Base-by-base conservation (phyloP, 1,140 invertebrate species). In the Zophobas atratus region DNA sequence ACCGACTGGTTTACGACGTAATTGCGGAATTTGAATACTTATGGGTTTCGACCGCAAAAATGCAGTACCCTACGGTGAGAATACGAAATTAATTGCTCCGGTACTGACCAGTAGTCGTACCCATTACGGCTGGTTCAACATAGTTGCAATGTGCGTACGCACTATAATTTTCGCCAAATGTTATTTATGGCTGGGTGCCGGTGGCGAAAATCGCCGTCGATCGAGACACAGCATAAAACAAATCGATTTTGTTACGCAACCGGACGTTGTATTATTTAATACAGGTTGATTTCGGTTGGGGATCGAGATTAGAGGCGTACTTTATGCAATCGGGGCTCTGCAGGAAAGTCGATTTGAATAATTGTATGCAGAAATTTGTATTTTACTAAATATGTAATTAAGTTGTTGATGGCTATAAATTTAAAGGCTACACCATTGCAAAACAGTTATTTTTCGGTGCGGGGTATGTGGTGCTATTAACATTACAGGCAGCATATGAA, bases 1-100 rank as follows among this genome's bases (percentile, higher is more conserved):
- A 46, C 6, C 6, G 43, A 46, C 43, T 3, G 3, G 6, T 46
- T 46, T 46, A 46, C 43, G 43, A 71, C 32, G 43, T 49, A 43
- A 71, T 8, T 71, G 70, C 70, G 32, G 33, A 72, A 49, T 49
- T 49, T 72, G 46, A 72, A 72, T 53, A 51, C 20, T 20, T 20
- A 20, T 20, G 20, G 20, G 20, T 20, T 20, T 20, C 20, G 20
- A 20, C 20, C 20, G 20, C 20, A 20, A 20, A 20, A 20, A 20
- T 20, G 20, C 20, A 20, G 20, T 20, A 20, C 20, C 20, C 20
- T 20, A 20, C 20, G 20, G 20, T 20, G 20, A 20, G 56, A 35
- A 72, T 38, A 36, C 49, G 49, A 55, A 73, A 73, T 73, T 41
- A 73, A 73, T 73, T 73, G 39, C 8, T 63, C 38, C n/a, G 33